These are phyloP conservation scores for Scaptomyza hsui DNA, from an alignment of 1,140 invertebrate species.

Conservation along the genomic window DNA sequence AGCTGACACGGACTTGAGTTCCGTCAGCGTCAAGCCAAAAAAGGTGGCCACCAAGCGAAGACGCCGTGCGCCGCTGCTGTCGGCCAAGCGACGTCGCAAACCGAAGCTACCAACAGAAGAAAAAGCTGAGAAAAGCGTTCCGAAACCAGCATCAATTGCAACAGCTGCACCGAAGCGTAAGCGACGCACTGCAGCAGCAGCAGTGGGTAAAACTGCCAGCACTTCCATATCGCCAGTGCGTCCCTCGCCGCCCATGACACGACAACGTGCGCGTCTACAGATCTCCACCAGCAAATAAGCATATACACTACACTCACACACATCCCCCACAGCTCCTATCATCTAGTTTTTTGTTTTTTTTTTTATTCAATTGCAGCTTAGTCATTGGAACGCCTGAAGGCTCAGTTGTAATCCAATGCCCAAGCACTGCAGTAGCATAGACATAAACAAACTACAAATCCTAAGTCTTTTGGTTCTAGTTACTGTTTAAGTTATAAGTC, in stretches of 20 bases:
- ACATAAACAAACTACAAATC: slow-evolving; percentile 28
- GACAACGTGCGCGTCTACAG: slow-evolving; percentile 69
- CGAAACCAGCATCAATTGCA: slow-evolving; percentile 2
- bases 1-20: slow-evolving; percentile 31
- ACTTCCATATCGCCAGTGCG: slow-evolving; percentile 43
- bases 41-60: slow-evolving; percentile 53
- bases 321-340: not conserved
- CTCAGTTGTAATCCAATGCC: slow-evolving; percentile 34
- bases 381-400: slow-evolving; percentile 34
- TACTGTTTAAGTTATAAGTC: slow-evolving; percentile 51
- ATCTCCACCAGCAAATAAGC: slow-evolving; percentile 62
- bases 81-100: slow-evolving; percentile 55
- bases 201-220: slow-evolving; percentile 9
- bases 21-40: slow-evolving; percentile 40
- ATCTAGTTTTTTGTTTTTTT: slow-evolving; percentile 23
- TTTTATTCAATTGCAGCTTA: slow-evolving; percentile 16
- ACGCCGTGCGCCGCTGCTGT: slow-evolving; percentile 58
- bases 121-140: slow-evolving; percentile 1
- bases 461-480: slow-evolving; percentile 66
- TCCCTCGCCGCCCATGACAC: slow-evolving; percentile 69
- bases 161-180: slow-evolving; percentile 38
- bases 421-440: slow-evolving; percentile 36
- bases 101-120: not conserved
- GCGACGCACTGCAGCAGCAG: slow-evolving; percentile 17
- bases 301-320: not conserved